Percentiles rank a stretch among this genome's conserved stretches.
phyloP scores from a whole-genome alignment of 1,140 invertebrate genomes.

The Aporrectodea caliginosa region DNA sequence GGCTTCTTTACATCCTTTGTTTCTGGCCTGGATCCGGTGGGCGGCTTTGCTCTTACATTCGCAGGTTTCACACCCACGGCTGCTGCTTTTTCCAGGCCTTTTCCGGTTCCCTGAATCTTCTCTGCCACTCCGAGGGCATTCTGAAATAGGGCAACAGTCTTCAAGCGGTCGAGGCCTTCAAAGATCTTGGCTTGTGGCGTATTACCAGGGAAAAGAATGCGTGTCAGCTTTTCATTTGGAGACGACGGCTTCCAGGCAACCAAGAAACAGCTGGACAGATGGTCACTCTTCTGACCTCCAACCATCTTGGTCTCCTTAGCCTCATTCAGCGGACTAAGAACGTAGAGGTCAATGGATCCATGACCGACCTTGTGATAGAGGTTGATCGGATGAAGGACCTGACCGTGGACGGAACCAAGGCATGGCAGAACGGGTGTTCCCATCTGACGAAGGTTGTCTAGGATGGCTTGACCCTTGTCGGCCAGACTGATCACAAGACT shows the following conservation, averaged over 20 bases:
- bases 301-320: conserved; percentile 89
- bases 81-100: neutral
- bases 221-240: conserved; percentile 84
- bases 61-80: neutral
- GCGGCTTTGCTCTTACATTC: neutral
- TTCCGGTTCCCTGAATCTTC: neutral
- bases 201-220: conserved; percentile 91
- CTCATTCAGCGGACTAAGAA: conserved; percentile 80
- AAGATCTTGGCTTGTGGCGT: conserved; percentile 81
- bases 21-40: neutral
- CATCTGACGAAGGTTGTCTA: conserved; percentile 73
- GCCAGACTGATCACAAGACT: conserved; percentile 77
- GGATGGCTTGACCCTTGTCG: conserved; percentile 79
- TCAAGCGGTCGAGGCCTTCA: conserved; percentile 79
- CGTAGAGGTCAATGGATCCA: conserved; percentile 93
- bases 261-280: conserved; percentile 87
- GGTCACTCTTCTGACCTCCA: conserved; percentile 59
- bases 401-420: conserved; percentile 66
- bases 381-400: conserved; percentile 77
- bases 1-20: neutral
- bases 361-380: conserved; percentile 94
- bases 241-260: conserved; percentile 92
- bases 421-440: conserved; percentile 66
- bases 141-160: conserved; percentile 81
- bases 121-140: conserved; percentile 67